Evolutionary conservation across 2,797 vertebrate species (phyloP).

Genomic region (Argya squamiceps): DNA sequence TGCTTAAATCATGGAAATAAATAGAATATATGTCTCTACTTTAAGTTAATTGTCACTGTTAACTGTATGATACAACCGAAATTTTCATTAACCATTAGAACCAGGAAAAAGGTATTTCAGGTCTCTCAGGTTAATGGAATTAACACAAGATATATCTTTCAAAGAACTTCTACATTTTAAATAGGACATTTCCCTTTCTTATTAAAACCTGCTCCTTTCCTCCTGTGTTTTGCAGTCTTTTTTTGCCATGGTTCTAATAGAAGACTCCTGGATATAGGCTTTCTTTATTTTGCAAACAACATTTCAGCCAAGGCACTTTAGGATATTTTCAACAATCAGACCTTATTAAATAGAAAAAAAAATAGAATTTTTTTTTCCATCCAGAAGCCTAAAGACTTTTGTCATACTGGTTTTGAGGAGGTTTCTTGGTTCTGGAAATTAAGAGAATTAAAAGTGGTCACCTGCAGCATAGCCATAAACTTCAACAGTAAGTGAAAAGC

Average conservation of each 20-base stretch:
- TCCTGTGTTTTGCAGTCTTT: slow-evolving; percentile 19
- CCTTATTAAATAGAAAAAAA: background rate
- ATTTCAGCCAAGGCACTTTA: background rate
- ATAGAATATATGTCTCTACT: background rate
- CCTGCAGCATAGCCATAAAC: background rate
- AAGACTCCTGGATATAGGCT: background rate
- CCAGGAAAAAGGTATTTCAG: background rate
- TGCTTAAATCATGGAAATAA: background rate
- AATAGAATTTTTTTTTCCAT: too few species aligned
- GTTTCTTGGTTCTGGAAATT: background rate
- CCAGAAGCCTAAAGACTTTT: background rate
- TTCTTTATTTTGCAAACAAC: background rate
- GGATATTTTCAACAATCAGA: background rate
- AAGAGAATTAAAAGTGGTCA: background rate
- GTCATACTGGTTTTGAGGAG: background rate
- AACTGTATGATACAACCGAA: background rate
- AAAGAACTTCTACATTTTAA: slow-evolving; percentile 19
- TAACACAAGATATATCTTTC: background rate
- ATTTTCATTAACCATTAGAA: background rate
- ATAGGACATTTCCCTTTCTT: background rate
- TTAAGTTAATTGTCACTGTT: slow-evolving; percentile 37
- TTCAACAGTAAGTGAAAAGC: background rate
- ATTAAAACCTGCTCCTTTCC: background rate
- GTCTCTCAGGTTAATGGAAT: slow-evolving; percentile 6
- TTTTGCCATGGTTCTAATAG: background rate